Evolutionary conservation across 2,113 vertebrate species (phyloP).

Genomic region (Rhinopomastus cyanomelas): DNA sequence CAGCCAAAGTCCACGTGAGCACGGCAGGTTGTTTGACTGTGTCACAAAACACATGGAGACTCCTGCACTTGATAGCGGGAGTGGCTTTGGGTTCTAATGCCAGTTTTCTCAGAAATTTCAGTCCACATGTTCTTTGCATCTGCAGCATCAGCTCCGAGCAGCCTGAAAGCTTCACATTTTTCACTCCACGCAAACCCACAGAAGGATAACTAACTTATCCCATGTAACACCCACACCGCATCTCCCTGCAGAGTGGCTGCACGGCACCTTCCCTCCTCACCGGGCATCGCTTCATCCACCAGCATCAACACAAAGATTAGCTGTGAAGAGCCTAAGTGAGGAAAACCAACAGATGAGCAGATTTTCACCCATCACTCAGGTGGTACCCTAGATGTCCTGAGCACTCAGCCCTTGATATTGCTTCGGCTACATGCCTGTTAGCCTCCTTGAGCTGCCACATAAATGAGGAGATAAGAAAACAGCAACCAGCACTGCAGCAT

Average conservation of each 20-base stretch:
- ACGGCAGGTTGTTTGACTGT: neutral
- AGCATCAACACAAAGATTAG: neutral
- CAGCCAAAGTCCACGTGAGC: neutral
- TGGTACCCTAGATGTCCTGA: neutral
- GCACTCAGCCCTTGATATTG: neutral
- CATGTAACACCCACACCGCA: neutral
- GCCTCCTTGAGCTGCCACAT: neutral
- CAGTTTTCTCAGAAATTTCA: neutral
- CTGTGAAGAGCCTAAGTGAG: neutral
- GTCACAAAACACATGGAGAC: neutral
- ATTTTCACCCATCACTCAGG: neutral
- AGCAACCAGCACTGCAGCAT: neutral
- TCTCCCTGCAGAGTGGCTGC: neutral
- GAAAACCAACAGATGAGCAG: neutral
- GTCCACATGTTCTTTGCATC: neutral
- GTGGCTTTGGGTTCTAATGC: neutral
- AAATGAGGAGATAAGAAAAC: slow-evolving; percentile 25
- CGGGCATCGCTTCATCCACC: neutral
- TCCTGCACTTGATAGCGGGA: neutral
- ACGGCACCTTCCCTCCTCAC: neutral
- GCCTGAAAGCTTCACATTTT: neutral
- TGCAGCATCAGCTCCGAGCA: neutral
- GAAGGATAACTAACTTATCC: neutral
- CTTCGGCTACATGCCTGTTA: neutral
- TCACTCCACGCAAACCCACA: neutral